Evolutionary conservation across 2,797 vertebrate genomes (phyloP), one percentile per base, ranked within the genome.

Genomic region (Myiotriccus ornatus): DNA sequence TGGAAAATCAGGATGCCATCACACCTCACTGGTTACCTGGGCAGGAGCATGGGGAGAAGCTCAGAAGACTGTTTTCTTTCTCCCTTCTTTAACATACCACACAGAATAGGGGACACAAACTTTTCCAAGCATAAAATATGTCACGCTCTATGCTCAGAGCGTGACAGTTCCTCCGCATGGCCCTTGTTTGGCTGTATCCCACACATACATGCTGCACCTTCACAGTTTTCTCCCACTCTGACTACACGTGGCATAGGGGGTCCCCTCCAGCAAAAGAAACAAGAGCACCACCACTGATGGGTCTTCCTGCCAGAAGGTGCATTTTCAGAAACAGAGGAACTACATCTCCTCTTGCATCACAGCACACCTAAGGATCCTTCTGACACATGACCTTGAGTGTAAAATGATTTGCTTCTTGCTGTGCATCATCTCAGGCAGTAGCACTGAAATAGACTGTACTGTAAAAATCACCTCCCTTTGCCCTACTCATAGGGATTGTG

Each of bases 161-260:
- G 1, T 43, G 83, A 79, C 37, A 64, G 8, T 53, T 80, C 43
- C 59, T 79, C 55, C 0, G 0, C 3, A 2, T 1, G 13, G 50
- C 75, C 50, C 60, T 37, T 27, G 13, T 75, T 46, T 65, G 68
- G 52, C 47, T 43, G 34, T 35, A 39, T 41, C 59, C 57, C 41
- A 75, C 78, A 28, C 46, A 28, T 10, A 64, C 20, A 55, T 4
- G 6, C 30, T 15, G 13, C 41, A 57, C 15, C 23, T n/a, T 68
- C 70, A 32, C 4, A 1, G 47, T n/a, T 76, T 34, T 63, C 71
- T 83, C 49, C 44, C n/a, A 28, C 34, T 88, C 39, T n/a, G 52
- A 65, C 34, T 64, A n/a, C 4, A 18, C 1, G 0, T 10, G 43
- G 5, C 35, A 19, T 1, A 55, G 14, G 23, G 24, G 23, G 12